Evolutionary conservation across 37 sponge, comb jelly and placozoan genomes (phyloP).

Genomic region (Beroe forskalii): DNA sequence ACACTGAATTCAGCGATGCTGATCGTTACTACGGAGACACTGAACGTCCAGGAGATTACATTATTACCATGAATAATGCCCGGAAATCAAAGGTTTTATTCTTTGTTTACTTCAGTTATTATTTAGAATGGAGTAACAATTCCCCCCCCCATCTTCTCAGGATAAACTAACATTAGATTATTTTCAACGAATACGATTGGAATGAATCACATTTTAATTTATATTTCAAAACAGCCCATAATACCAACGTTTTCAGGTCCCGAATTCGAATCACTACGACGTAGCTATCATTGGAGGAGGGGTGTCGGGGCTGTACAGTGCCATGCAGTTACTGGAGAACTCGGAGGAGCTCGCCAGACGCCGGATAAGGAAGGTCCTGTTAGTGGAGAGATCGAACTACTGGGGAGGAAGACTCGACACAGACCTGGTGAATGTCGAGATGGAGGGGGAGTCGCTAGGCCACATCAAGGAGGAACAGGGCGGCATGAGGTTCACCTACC

Average conservation of each 20-base stretch:
- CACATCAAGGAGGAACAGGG: neutral
- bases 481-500: neutral
- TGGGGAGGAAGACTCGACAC: neutral
- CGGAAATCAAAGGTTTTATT: too few species aligned
- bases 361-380: neutral
- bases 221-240: too few species aligned
- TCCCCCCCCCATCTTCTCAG: too few species aligned
- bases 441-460: neutral
- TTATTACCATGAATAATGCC: too few species aligned
- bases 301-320: neutral
- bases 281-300: constrained; percentile 6
- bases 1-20: too few species aligned
- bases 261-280: neutral
- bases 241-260: neutral
- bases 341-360: neutral
- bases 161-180: too few species aligned
- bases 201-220: too few species aligned
- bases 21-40: too few species aligned
- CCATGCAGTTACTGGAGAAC: neutral
- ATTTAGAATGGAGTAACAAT: too few species aligned
- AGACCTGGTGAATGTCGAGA: neutral
- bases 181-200: too few species aligned
- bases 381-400: neutral
- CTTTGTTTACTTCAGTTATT: too few species aligned
- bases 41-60: too few species aligned